These are phyloP conservation scores for Aplocera efformata DNA, from an alignment of 2,888 invertebrate species.

Conservation along the genomic window DNA sequence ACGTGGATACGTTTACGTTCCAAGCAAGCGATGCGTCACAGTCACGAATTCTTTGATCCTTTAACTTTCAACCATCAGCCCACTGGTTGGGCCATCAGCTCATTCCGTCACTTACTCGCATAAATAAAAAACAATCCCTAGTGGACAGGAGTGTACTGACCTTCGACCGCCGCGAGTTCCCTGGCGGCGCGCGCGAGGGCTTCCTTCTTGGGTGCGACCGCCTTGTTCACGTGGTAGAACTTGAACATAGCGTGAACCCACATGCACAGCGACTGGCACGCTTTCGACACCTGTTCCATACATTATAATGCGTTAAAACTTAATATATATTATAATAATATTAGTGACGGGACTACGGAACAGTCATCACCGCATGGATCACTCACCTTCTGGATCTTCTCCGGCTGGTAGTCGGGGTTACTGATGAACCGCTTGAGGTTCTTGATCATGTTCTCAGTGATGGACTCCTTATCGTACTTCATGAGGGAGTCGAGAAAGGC, in stretches of 20 bases:
- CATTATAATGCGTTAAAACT: too few relatives aligned
- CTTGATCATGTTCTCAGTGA: slow-evolving; percentile 89
- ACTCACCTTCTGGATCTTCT: slow-evolving; percentile 85
- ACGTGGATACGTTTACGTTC: too few relatives aligned
- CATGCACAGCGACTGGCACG: slow-evolving; percentile 90
- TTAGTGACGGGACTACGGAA: too few relatives aligned
- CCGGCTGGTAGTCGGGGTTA: slow-evolving; percentile 90
- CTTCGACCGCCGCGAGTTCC: slow-evolving; percentile 84
- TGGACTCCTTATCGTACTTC: slow-evolving; percentile 92
- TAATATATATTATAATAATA: too few relatives aligned
- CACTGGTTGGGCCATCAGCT: too few relatives aligned
- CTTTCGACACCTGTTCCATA: slow-evolving; percentile 89
- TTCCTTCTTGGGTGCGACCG: slow-evolving; percentile 93
- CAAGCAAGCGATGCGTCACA: too few relatives aligned
- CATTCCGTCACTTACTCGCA: too few relatives aligned
- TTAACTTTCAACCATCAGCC: too few relatives aligned
- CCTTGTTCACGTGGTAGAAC: slow-evolving; percentile 92
- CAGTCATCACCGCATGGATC: too few relatives aligned
- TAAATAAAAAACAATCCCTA: too few relatives aligned
- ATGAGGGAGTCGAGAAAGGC: slow-evolving; percentile 91
- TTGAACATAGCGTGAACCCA: slow-evolving; percentile 97
- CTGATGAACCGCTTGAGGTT: slow-evolving; percentile 88
- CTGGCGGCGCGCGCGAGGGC: slow-evolving; percentile 87
- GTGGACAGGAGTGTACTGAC: too few relatives aligned
- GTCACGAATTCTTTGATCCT: too few relatives aligned